These are phyloP conservation scores for Danaus plexippus DNA, from an alignment of 1,140 invertebrate genomes.

Conservation along the genomic window DNA sequence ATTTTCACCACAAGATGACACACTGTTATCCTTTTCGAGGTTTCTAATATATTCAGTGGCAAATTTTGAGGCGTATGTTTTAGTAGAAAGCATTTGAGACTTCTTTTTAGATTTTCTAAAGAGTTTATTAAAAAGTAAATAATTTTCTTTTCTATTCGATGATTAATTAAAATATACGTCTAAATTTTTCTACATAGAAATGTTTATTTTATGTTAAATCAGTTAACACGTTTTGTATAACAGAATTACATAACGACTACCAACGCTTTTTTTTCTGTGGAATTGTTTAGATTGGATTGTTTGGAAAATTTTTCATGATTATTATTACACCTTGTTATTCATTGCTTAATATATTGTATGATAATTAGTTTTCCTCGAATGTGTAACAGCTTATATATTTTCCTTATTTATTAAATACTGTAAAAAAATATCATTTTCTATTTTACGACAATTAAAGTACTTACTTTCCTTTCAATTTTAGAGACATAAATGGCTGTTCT, in stretches of 20 bases:
- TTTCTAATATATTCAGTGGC: slow-evolving; percentile 31
- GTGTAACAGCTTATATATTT: no score
- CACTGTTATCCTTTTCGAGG: slow-evolving; percentile 29
- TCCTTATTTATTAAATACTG: not conserved
- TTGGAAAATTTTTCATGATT: no score
- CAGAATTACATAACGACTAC: no score
- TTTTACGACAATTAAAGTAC: slow-evolving; percentile 11
- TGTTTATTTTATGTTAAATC: no score
- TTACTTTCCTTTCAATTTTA: slow-evolving; percentile 53
- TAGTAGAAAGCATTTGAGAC: slow-evolving; percentile 28
- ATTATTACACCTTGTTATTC: no score
- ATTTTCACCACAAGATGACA: slow-evolving; percentile 39
- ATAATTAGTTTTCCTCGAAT: no score
- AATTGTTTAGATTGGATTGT: no score
- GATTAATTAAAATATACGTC: slow-evolving; percentile 15
- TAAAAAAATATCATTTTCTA: not conserved
- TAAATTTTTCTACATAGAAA: no score
- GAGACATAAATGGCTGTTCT: slow-evolving; percentile 46
- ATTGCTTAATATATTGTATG: no score
- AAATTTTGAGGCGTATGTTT: slow-evolving; percentile 34
- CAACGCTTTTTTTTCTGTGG: no score
- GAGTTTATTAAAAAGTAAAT: slow-evolving; percentile 15
- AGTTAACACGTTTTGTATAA: no score
- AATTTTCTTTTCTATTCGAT: slow-evolving; percentile 47
- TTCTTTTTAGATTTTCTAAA: slow-evolving; percentile 41